Base-by-base conservation (phyloP, 2,113 vertebrate genomes). In the Diadophis punctatus region DNA sequence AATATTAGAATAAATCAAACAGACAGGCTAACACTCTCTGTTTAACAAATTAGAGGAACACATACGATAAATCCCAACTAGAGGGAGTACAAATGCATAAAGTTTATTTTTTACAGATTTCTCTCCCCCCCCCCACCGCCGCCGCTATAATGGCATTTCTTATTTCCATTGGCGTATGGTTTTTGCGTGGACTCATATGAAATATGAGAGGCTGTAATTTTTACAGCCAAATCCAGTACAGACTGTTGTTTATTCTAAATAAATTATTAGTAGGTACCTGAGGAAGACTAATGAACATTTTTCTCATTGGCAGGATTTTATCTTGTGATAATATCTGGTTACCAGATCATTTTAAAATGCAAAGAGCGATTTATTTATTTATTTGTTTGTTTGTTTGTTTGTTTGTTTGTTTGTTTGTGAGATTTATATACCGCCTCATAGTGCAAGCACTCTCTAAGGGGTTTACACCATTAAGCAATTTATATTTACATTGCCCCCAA, bases 361-460 rank as follows among this genome's bases (percentile, higher is more conserved):
- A 85, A 92, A 93, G 92, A 4, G 0, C 87, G 92, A 3, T 96
- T 95, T 96, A 94, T 90, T 94, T n/a, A n/a, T n/a, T n/a, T n/a
- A n/a, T n/a, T n/a, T n/a, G n/a, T n/a, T n/a, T n/a, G n/a, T n/a
- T n/a, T n/a, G n/a, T n/a, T n/a, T n/a, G n/a, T n/a, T n/a, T n/a
- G n/a, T n/a, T n/a, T n/a, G n/a, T n/a, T n/a, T n/a, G n/a, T n/a
- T n/a, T n/a, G n/a, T n/a, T n/a, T n/a, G n/a, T n/a, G n/a, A n/a
- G n/a, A n/a, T n/a, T n/a, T n/a, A n/a, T n/a, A n/a, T n/a, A n/a
- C n/a, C n/a, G n/a, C n/a, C n/a, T n/a, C n/a, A n/a, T n/a, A n/a
- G n/a, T n/a, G n/a, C n/a, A n/a, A n/a, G n/a, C n/a, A n/a, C n/a
- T n/a, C n/a, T n/a, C n/a, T n/a, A n/a, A n/a, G n/a, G n/a, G n/a